Evolutionary conservation across 2,797 vertebrate species (phyloP).

Genomic region (Sebastiscus albofasciatus): DNA sequence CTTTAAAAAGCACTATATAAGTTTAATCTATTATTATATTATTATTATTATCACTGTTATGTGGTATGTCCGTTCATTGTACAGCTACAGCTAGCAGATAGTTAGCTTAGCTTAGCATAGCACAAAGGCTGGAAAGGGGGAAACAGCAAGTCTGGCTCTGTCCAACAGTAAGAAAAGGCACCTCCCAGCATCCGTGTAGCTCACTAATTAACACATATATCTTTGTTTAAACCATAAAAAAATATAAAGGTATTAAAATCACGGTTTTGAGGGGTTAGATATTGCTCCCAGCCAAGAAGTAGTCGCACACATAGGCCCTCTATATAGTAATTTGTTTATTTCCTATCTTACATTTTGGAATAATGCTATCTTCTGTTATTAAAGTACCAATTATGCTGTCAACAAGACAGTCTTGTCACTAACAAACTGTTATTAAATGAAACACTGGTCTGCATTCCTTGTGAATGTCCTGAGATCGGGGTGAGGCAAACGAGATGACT

Average conservation of each 20-base stretch:
- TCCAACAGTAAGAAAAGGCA: background rate
- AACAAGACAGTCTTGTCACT: background rate
- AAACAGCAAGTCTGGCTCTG: background rate
- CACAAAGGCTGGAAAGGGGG: background rate
- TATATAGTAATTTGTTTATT: background rate
- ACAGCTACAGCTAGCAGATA: background rate
- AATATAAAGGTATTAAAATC: background rate
- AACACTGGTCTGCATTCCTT: background rate
- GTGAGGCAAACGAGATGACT: background rate
- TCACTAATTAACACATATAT: background rate
- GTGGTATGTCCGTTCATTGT: background rate
- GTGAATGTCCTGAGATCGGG: background rate
- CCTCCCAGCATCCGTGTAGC: background rate
- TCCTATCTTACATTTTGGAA: background rate
- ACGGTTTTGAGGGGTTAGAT: background rate
- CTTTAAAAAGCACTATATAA: too few species aligned
- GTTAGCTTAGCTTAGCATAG: constrained; percentile 8
- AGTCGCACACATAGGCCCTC: too few species aligned
- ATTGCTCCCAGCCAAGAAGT: background rate
- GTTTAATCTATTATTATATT: too few species aligned
- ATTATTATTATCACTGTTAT: too few species aligned
- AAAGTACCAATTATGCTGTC: background rate
- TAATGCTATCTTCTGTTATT: background rate
- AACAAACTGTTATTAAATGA: background rate
- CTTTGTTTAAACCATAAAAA: background rate